Evolutionary conservation across 37 sponge, comb jelly and placozoan species (phyloP), one percentile per base, ranked within the genome.

Genomic region (Geodia barretti): DNA sequence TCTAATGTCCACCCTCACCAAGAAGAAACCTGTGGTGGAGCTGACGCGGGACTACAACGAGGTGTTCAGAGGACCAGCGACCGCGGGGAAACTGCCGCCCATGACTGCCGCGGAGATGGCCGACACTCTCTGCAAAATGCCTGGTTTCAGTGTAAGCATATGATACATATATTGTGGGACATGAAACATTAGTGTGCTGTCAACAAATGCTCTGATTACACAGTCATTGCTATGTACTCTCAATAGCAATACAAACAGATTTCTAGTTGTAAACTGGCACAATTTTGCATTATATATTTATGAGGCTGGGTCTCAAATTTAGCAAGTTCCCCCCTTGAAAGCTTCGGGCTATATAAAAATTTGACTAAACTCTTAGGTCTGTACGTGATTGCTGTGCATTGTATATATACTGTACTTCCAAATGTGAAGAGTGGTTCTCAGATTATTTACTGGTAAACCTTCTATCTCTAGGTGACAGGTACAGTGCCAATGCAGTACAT

Each of bases 91-190:
- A 47, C 54, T 47, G 54, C 54, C 54, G 7, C 54, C 54, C 54
- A 47, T 47, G 7, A 17, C 60, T 8, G 60, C 40, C 20, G 40
- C 32, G 1, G 26, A 83, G 37, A 14, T 88, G 36, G 26, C 24
- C 33, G 79, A 73, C 30, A 78, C 75, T 35, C 29, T 83, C 2
- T 40, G 71, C 8, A 62, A 76, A 11, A 72, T 88, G 24, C 40
- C 73, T 33, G 83, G 77, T 32, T 47, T 88, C 41, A 77, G 82
- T 66, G 89, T 88, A 65, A 61, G 78, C n/a, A n/a, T n/a, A n/a
- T n/a, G n/a, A n/a, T n/a, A n/a, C n/a, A n/a, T n/a, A n/a, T n/a
- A n/a, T n/a, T n/a, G n/a, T n/a, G n/a, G n/a, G n/a, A n/a, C n/a
- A n/a, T n/a, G n/a, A n/a, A n/a, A n/a, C n/a, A n/a, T n/a, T n/a